phyloP scores from a whole-genome alignment of 2,888 invertebrate genomes.

The Unio delphinus region DNA sequence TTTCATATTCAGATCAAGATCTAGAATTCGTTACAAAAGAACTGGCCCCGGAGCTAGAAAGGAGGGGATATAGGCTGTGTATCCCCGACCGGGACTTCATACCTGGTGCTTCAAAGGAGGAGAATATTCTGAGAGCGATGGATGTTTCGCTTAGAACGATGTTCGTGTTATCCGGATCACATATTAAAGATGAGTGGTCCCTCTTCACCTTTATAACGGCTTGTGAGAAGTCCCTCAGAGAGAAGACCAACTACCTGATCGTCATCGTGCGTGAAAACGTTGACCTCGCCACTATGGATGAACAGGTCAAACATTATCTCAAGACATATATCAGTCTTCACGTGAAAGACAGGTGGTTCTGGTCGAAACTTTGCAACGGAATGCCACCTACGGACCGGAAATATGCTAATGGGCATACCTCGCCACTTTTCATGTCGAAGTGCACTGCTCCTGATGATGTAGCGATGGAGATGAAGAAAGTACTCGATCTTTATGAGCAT shows the following conservation, averaged over 20 bases:
- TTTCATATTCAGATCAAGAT: constrained; percentile 39
- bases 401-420: too few relatives aligned
- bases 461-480: too few relatives aligned
- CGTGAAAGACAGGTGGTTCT: constrained; percentile 20
- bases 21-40: constrained; percentile 26
- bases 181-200: constrained; percentile 41
- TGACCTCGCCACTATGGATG: constrained; percentile 14
- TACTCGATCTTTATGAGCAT: too few relatives aligned
- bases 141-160: constrained; percentile 28
- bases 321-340: constrained; percentile 32
- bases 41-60: constrained; percentile 29
- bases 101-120: constrained; percentile 41
- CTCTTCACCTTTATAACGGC: constrained; percentile 39
- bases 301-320: constrained; percentile 32
- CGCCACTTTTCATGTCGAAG: too few relatives aligned
- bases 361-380: constrained; percentile 23
- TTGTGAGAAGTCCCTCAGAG: constrained; percentile 34
- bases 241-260: constrained; percentile 39
- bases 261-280: constrained; percentile 24
- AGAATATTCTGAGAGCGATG: constrained; percentile 40
- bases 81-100: constrained; percentile 47
- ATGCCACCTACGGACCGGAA: constrained; percentile 8
- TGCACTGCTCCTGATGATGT: too few relatives aligned
- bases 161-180: constrained; percentile 29
- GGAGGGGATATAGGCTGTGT: constrained; percentile 25